Evolutionary conservation across 2,888 invertebrate species (phyloP).

Genomic region (Scelioninae gen. 1): DNA sequence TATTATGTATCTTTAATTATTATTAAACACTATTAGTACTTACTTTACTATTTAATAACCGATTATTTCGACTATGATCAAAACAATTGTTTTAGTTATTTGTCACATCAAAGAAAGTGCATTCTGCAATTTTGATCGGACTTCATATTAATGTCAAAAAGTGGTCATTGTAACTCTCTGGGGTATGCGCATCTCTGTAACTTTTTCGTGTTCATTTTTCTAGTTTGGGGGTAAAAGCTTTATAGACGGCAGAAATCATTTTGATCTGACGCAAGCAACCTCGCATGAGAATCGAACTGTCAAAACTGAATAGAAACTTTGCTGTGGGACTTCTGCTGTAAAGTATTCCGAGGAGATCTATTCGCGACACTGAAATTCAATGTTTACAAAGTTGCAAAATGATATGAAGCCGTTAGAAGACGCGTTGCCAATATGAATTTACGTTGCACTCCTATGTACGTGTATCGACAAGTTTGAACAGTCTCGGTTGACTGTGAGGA

Average conservation of each 20-base stretch:
- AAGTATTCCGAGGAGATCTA: slow-evolving; percentile 58
- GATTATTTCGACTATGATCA: no score
- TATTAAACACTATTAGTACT: no score
- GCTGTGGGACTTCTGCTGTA: slow-evolving; percentile 26
- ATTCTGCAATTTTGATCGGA: no score
- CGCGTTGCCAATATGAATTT: slow-evolving; percentile 60
- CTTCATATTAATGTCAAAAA: no score
- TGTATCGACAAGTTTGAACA: slow-evolving; percentile 28
- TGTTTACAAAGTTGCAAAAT: slow-evolving; percentile 53
- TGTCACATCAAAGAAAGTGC: no score
- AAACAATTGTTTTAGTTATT: no score
- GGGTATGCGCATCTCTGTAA: no score
- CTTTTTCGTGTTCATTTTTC: no score
- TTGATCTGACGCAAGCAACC: slow-evolving; percentile 34
- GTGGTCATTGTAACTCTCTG: no score
- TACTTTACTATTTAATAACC: no score
- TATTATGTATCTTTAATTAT: no score
- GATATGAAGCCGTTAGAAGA: slow-evolving; percentile 57
- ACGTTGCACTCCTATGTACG: slow-evolving; percentile 28
- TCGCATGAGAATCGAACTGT: slow-evolving; percentile 53
- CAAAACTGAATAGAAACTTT: slow-evolving; percentile 68
- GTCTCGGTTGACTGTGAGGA: slow-evolving; percentile 9
- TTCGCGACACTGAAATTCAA: slow-evolving; percentile 58
- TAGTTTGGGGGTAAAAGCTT: neutral
- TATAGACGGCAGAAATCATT: slow-evolving; percentile 46